These are phyloP conservation scores for Lytechinus variegatus DNA, from an alignment of 35 echinoderm and acorn worm genomes.

Conservation along the genomic window DNA sequence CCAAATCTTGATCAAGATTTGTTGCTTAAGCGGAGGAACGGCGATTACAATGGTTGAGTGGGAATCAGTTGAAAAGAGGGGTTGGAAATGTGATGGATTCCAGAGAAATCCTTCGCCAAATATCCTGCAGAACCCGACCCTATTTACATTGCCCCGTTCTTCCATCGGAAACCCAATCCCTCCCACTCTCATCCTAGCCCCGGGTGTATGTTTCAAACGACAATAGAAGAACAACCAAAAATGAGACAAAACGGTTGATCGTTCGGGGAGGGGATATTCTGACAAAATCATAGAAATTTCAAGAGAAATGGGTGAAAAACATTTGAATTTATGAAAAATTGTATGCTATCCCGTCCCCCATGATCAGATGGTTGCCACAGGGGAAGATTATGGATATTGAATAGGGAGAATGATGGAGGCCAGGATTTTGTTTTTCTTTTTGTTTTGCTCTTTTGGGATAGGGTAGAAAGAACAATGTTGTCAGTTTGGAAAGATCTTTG, in stretches of 20 bases:
- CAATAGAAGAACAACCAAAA: neutral
- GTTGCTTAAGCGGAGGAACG: neutral
- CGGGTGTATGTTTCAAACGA: neutral
- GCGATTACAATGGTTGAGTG: neutral
- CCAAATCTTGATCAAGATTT: neutral
- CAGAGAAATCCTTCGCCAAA: neutral
- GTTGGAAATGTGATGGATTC: neutral
- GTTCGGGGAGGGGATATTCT: neutral
- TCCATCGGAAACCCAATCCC: neutral
- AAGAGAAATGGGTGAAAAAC: neutral
- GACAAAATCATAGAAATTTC: neutral
- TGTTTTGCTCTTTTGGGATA: neutral
- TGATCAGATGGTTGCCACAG: neutral
- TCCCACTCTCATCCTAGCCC: neutral
- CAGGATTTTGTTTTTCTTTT: neutral
- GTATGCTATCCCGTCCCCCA: neutral
- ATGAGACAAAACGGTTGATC: neutral
- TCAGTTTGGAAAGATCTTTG: neutral
- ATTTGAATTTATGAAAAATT: constrained; percentile 17
- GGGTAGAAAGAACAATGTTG: neutral
- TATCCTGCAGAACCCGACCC: neutral
- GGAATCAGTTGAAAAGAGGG: neutral
- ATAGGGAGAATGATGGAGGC: neutral
- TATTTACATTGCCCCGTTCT: neutral
- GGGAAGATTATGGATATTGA: neutral